Evolutionary conservation across 92 coral and sea anemone species (phyloP).

Genomic region (Epizoanthus illoricatus): DNA sequence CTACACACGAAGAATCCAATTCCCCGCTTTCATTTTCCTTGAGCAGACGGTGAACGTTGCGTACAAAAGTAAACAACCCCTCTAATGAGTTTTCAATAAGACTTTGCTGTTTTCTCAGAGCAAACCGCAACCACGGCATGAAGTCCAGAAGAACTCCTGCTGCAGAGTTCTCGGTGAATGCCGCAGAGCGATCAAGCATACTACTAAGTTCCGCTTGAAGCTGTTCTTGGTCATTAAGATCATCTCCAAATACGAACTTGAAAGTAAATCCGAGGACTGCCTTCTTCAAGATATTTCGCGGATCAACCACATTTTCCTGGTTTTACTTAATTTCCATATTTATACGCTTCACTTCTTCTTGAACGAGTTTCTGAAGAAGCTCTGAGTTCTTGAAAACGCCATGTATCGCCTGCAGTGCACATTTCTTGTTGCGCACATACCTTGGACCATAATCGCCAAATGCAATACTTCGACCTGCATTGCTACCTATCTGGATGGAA

Average conservation of each 20-base stretch:
- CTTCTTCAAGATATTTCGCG: conserved; percentile 34
- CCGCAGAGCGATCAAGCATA: conserved; percentile 43
- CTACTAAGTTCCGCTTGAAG: conserved; percentile 34
- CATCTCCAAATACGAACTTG: conserved; percentile 51
- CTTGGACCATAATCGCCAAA: conserved; percentile 56
- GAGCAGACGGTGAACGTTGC: conserved; percentile 39
- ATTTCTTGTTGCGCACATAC: conserved; percentile 45
- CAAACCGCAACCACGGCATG: conserved; percentile 59
- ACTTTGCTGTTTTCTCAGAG: conserved; percentile 40
- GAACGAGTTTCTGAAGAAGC: conserved; percentile 38
- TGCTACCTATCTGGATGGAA: conserved; percentile 36
- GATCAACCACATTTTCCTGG: conserved; percentile 36
- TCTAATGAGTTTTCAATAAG: conserved; percentile 38
- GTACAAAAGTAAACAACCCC: conserved; percentile 51
- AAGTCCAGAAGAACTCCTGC: conserved; percentile 48
- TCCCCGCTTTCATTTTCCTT: conserved; percentile 19
- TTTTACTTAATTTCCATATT: conserved; percentile 15
- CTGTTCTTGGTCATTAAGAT: conserved; percentile 23
- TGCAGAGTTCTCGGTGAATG: conserved; percentile 55
- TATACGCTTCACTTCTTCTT: conserved; percentile 7
- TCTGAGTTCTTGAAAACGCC: conserved; percentile 47
- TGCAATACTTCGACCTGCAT: conserved; percentile 54
- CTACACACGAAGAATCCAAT: conserved; percentile 33
- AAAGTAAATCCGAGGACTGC: conserved; percentile 51
- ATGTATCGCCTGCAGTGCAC: conserved; percentile 60